Percentiles rank a stretch among this genome's conserved stretches.
These are phyloP conservation scores for Drosophila pruinosa DNA, from an alignment of 1,140 invertebrate species.

Conservation along the genomic window DNA sequence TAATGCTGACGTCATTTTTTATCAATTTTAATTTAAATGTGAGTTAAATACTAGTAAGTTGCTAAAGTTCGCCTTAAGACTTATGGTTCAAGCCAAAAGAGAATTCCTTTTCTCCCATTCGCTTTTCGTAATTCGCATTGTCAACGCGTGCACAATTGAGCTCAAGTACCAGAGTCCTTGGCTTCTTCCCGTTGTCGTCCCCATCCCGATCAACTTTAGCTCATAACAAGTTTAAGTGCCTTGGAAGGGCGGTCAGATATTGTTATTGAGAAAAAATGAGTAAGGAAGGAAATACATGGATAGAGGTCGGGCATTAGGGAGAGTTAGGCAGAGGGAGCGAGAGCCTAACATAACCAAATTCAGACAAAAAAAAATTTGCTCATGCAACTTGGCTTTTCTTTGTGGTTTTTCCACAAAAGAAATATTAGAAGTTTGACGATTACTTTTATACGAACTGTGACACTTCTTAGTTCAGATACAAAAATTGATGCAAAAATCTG, in stretches of 20 bases:
- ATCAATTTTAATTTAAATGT: slow-evolving; percentile 21
- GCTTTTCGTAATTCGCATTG: slow-evolving; percentile 58
- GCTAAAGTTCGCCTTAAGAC: slow-evolving; percentile 14
- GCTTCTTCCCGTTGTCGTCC: slow-evolving; percentile 9
- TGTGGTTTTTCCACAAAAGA: slow-evolving; percentile 2
- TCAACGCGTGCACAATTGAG: slow-evolving; percentile 76
- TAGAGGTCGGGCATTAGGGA: not conserved
- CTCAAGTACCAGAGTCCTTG: slow-evolving; percentile 63
- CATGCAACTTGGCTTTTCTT: slow-evolving; percentile 11
- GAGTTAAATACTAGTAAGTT: slow-evolving; percentile 9
- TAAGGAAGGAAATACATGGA: not conserved
- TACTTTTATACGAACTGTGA: slow-evolving; percentile 27
- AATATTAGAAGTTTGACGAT: slow-evolving; percentile 1
- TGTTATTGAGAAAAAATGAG: slow-evolving; percentile 20
- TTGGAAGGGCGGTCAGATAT: slow-evolving; percentile 26
- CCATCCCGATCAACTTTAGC: not conserved
- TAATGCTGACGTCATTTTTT: slow-evolving; percentile 21
- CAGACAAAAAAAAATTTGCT: slow-evolving; percentile 11
- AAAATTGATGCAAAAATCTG: not conserved
- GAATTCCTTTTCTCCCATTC: not conserved
- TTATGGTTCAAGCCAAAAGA: slow-evolving; percentile 29
- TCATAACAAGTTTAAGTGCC: slow-evolving; percentile 73
- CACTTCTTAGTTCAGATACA: not conserved
- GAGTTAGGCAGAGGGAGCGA: not conserved
- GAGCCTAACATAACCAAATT: slow-evolving; percentile 7